phyloP scores from a whole-genome alignment of 2,888 invertebrate species.

The Luperina nickerlii region DNA sequence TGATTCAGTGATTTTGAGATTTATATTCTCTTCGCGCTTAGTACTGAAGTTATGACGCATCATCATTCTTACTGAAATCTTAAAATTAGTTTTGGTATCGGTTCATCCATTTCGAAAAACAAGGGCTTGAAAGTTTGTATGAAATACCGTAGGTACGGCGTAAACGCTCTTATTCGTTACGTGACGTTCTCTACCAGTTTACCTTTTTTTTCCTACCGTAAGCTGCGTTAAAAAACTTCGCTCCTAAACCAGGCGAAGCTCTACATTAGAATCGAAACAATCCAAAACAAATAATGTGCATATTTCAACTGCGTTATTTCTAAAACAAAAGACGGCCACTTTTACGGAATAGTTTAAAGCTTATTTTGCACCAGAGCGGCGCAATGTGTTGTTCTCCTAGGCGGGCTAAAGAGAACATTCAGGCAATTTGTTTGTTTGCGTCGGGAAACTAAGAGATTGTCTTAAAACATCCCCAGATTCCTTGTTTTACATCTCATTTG shows the following conservation, averaged over 20 bases:
- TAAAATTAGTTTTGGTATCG: not conserved
- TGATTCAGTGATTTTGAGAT: constrained; percentile 40
- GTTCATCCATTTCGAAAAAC: too few relatives aligned
- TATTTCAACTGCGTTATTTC: constrained; percentile 24
- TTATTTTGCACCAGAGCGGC: constrained; percentile 60
- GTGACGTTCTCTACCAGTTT: not conserved
- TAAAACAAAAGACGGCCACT: constrained; percentile 51
- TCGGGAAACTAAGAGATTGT: constrained; percentile 75
- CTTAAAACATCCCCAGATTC: constrained; percentile 79
- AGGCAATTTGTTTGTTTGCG: constrained; percentile 80
- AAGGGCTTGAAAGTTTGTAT: too few relatives aligned
- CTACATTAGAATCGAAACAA: not conserved
- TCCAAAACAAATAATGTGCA: not conserved
- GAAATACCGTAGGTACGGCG: too few relatives aligned
- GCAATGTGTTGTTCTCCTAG: constrained; percentile 68
- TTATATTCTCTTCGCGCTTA: constrained; percentile 36
- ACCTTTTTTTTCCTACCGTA: not conserved
- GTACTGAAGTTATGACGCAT: constrained; percentile 17
- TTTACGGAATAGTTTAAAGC: constrained; percentile 64
- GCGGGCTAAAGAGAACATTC: constrained; percentile 71
- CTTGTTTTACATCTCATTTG: constrained; percentile 83
- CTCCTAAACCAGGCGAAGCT: too few relatives aligned
- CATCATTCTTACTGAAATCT: constrained; percentile 37
- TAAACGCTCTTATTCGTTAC: not conserved
- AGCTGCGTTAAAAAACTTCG: too few relatives aligned